Evolutionary conservation across 2,113 vertebrate species (phyloP), one percentile per base, ranked within the genome.

Genomic region (Hippolais icterina): DNA sequence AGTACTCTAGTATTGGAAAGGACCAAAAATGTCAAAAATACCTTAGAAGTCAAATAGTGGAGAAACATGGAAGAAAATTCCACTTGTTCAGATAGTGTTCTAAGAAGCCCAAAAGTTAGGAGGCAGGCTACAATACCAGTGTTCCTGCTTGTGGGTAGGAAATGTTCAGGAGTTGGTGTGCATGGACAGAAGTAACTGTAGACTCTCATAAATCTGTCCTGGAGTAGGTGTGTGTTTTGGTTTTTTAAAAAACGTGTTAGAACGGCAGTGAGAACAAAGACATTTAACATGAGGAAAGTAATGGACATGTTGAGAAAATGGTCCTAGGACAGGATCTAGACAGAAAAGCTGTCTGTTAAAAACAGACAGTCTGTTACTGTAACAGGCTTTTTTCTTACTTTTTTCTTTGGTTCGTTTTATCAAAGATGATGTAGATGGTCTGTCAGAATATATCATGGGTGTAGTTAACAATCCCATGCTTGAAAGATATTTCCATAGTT

Each of bases 221-320:
- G 17, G 12, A 57, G 15, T 29, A 6, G 23, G 10, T 2, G 0
- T n/a, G 27, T 21, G 14, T 21, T 9, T 13, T 46, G 10, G 8
- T 60, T 16, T 31, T 70, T 42, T 27, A 28, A 23, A 47, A 39
- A 6, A 2, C 2, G 1, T 22, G 3, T 23, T 85, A 42, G 47
- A 39, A 35, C 27, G 50, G 11, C 49, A 41, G 20, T 29, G 54
- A 61, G 35, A 90, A 37, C 35, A 60, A 61, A 53, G 28, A 63
- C 20, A 24, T 41, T 75, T 46, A 77, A 27, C 6, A 2, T 18
- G 6, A 59, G 59, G 35, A 37, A n/a, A 29, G 37, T 12, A 60
- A 28, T 46, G 23, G 8, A 10, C 4, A 5, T 8, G 6, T 47
- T 70, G 54, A 12, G 46, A 78, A 63, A 12, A 22, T 44, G 7